phyloP scores from a whole-genome alignment of 2,888 invertebrate species.

The Acleris laterana region DNA sequence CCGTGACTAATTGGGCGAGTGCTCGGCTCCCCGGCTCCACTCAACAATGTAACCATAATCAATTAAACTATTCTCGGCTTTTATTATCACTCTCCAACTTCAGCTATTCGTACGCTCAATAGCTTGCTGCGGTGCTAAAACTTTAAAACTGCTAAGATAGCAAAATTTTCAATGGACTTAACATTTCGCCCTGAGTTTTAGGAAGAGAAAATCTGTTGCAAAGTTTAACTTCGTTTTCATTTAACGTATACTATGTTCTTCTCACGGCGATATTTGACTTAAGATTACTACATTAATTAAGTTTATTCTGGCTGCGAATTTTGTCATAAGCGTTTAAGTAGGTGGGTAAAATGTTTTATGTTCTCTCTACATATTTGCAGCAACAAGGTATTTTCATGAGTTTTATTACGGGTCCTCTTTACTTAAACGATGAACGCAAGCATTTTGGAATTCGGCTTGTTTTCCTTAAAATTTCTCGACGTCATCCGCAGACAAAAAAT shows the following conservation, averaged over 20 bases:
- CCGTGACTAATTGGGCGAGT: conserved; percentile 63
- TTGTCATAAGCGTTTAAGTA: no score
- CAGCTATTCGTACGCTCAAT: conserved; percentile 32
- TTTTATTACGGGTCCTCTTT: conserved; percentile 14
- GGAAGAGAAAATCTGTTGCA: conserved; percentile 13
- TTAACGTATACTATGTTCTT: background rate
- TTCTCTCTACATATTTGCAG: conserved; percentile 4
- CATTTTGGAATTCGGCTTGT: conserved; percentile 47
- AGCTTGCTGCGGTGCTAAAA: conserved; percentile 33
- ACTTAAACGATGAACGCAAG: conserved; percentile 14
- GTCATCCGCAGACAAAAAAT: conserved; percentile 63
- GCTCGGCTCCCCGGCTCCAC: conserved; percentile 47
- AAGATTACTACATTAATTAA: background rate
- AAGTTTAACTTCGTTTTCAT: conserved; percentile 10
- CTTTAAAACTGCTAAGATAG: conserved; percentile 34
- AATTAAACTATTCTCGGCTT: conserved; percentile 50
- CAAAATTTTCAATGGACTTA: conserved; percentile 31
- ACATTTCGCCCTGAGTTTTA: conserved; percentile 21
- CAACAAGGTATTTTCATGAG: conserved; percentile 18
- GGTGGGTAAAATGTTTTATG: background rate
- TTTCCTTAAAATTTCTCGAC: conserved; percentile 63
- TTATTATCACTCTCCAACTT: conserved; percentile 36
- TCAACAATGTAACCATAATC: conserved; percentile 55
- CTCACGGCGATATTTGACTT: background rate
- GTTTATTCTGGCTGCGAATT: background rate